Conservation (phyloP, 2,888 invertebrate species). For the Orgyia antiqua region DNA sequence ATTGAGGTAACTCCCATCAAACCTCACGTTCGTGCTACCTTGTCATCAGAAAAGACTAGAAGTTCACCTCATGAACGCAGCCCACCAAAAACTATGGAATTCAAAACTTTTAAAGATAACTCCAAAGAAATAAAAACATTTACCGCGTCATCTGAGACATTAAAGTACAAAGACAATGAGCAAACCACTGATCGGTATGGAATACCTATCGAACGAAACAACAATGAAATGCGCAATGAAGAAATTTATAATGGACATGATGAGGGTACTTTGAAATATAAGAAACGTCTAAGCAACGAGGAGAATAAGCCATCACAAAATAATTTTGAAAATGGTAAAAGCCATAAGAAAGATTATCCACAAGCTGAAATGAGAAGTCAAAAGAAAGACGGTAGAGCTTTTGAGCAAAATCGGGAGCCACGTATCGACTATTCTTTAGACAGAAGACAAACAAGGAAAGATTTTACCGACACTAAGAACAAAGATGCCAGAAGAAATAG, state of each 20-base stretch:
- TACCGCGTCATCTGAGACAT: constrained; percentile 71
- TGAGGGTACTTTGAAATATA: constrained; percentile 69
- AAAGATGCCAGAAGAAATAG: constrained; percentile 50
- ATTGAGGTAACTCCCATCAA: constrained; percentile 72
- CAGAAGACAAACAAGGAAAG: constrained; percentile 57
- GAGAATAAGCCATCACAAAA: constrained; percentile 55
- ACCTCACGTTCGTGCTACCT: constrained; percentile 63
- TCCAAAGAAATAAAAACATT: constrained; percentile 72
- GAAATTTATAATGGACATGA: constrained; percentile 61
- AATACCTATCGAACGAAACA: constrained; percentile 60
- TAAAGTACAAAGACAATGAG: constrained; percentile 70
- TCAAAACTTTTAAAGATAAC: constrained; percentile 72
- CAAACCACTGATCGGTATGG: constrained; percentile 63
- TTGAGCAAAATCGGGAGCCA: constrained; percentile 50
- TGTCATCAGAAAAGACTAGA: constrained; percentile 63
- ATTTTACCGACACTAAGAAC: constrained; percentile 52
- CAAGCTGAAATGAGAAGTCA: constrained; percentile 57
- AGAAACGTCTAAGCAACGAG: constrained; percentile 62
- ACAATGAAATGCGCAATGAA: constrained; percentile 54
- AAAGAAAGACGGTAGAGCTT: constrained; percentile 52
- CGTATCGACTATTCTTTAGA: constrained; percentile 70
- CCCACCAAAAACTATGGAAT: constrained; percentile 68
- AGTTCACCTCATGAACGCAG: constrained; percentile 56
- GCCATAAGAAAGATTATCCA: constrained; percentile 57
- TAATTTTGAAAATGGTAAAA: constrained; percentile 50